Conservation (phyloP, 2,797 vertebrate genomes). For the Gymnothorax reevesii region DNA sequence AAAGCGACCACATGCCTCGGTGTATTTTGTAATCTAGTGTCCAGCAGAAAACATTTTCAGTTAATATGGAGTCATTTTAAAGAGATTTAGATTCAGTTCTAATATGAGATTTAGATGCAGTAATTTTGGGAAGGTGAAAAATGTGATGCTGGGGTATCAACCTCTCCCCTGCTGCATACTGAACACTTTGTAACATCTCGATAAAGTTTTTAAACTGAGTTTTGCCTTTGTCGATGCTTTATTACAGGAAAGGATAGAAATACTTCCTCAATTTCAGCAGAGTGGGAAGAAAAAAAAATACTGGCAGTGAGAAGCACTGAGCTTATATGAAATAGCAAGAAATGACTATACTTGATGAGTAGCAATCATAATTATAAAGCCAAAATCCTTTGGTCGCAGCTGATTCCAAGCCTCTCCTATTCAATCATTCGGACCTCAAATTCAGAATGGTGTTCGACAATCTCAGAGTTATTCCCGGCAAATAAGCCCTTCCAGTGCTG, state of each 20-base stretch:
- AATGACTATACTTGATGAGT: background rate
- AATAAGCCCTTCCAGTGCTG: background rate
- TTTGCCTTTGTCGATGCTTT: constrained; percentile 8
- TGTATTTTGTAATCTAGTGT: too few species aligned
- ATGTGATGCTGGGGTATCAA: too few species aligned
- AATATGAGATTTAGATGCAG: too few species aligned
- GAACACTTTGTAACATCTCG: background rate
- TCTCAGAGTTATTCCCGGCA: background rate
- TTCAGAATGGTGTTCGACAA: background rate
- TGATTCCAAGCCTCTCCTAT: background rate
- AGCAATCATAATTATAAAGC: background rate
- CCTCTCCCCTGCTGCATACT: background rate
- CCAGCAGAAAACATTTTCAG: too few species aligned
- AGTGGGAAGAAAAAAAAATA: background rate
- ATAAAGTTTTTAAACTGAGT: background rate
- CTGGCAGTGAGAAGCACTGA: background rate
- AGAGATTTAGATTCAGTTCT: background rate
- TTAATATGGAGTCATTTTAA: too few species aligned
- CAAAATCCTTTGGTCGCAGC: background rate
- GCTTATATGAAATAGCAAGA: background rate
- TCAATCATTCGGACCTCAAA: background rate
- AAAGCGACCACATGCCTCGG: too few species aligned
- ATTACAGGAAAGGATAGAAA: background rate
- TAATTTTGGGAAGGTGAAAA: too few species aligned
- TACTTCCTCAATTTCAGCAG: background rate